Evolutionary conservation across 2,888 invertebrate species (phyloP).

Genomic region (Podotricha telesiphe): DNA sequence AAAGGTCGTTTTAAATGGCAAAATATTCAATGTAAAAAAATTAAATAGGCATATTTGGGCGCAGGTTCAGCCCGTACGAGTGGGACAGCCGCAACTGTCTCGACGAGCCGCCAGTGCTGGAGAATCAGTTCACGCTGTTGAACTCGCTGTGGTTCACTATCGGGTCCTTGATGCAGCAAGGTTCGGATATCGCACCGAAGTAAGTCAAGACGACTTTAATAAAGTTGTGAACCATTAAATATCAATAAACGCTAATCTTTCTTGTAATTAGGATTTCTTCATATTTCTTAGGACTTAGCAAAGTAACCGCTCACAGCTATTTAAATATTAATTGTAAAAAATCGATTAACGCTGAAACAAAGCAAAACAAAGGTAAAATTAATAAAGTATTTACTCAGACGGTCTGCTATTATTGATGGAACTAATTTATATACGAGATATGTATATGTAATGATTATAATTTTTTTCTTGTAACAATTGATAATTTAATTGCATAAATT

Average conservation of each 20-base stretch:
- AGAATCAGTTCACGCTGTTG: slow-evolving; percentile 95
- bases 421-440: neutral
- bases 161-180: slow-evolving; percentile 96
- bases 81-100: slow-evolving; percentile 95
- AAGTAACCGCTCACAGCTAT: neutral
- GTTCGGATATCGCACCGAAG: slow-evolving; percentile 96
- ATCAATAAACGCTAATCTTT: slow-evolving; percentile 1
- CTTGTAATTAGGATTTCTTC: neutral
- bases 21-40: slow-evolving; percentile 32
- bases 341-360: neutral
- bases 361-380: neutral
- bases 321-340: slow-evolving; percentile 3
- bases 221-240: slow-evolving; percentile 27
- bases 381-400: neutral
- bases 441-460: too few relatives aligned
- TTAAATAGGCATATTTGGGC: slow-evolving; percentile 70
- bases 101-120: slow-evolving; percentile 92
- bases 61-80: slow-evolving; percentile 96
- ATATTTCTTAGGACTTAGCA: neutral
- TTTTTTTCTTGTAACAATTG: too few relatives aligned
- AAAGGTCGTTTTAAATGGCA: slow-evolving; percentile 26
- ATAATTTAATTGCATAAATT: too few relatives aligned
- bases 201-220: slow-evolving; percentile 78
- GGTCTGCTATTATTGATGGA: neutral
- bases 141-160: slow-evolving; percentile 98